These are phyloP conservation scores for Trypoxylon attenuatum DNA, from an alignment of 2,888 invertebrate genomes.

Conservation along the genomic window DNA sequence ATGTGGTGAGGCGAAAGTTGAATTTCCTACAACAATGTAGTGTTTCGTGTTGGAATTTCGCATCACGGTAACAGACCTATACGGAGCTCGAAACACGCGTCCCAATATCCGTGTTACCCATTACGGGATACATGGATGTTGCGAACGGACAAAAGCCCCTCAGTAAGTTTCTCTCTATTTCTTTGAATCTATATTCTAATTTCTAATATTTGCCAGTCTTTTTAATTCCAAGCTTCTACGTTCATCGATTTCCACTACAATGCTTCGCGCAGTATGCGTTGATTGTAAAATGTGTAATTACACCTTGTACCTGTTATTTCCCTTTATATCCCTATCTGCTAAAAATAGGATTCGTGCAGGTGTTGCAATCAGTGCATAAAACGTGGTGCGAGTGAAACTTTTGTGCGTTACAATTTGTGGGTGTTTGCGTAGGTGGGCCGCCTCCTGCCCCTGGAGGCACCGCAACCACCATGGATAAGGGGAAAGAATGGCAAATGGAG, in stretches of 20 bases:
- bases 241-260: too few relatives aligned
- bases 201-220: background rate
- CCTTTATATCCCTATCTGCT: too few relatives aligned
- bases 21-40: constrained; percentile 34
- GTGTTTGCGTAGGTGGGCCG: constrained; percentile 60
- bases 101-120: constrained; percentile 63
- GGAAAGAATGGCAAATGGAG: constrained; percentile 87
- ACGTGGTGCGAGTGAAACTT: too few relatives aligned
- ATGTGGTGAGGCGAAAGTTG: constrained; percentile 36
- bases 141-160: constrained; percentile 68
- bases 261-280: too few relatives aligned
- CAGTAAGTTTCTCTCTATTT: constrained; percentile 56
- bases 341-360: too few relatives aligned
- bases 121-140: constrained; percentile 69
- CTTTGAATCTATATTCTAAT: background rate
- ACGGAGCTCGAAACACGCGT: constrained; percentile 16
- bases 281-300: too few relatives aligned
- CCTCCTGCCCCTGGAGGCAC: constrained; percentile 52
- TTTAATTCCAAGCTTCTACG: background rate
- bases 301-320: too few relatives aligned
- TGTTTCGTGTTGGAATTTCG: constrained; percentile 28
- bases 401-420: too few relatives aligned
- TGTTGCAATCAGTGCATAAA: too few relatives aligned
- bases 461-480: constrained; percentile 75
- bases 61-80: constrained; percentile 18